Evolutionary conservation across 2,888 invertebrate species (phyloP), one percentile per base, ranked within the genome.

Genomic region (Nipponacmea schrenckii): DNA sequence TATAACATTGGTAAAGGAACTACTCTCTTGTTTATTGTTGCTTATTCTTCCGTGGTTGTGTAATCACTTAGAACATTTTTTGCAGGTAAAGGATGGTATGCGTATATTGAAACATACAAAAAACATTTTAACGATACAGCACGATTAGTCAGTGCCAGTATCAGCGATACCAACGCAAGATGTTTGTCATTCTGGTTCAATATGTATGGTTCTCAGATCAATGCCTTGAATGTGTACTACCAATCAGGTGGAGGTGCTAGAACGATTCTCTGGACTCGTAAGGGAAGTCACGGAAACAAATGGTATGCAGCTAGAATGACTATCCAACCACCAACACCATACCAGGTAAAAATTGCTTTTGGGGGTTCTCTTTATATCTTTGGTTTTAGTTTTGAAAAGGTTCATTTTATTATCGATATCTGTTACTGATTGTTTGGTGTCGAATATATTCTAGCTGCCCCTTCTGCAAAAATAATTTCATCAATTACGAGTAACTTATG

Each of bases 51-150:
- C 7, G 39, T 39, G 8, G 39, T 39, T 39, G 7, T 39, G 39
- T 10, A 10, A 39, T 39, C 3, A 39, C n/a, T n/a, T n/a, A n/a
- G n/a, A 10, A 5, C 10, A 8, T 2, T 39, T 39, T 5, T 39
- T 39, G 39, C 70, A 79, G 78, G 66, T 44, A 56, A 75, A 76
- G 84, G 84, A 44, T 82, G 77, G 74, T 92, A 92, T 79, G 90
- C 91, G 0, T 92, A 87, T 84, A 91, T 92, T 63, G 92, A 92
- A 83, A 90, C 92, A 0, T 89, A 91, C 4, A 86, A 91, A 62
- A 81, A 90, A 74, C 91, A 91, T 0, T 24, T 15, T 24, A 92
- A 92, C 2, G 92, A 92, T 82, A 88, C 89, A 50, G 92, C 92
- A 0, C 86, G 91, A 72, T 87, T 92, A 15, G 70, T 79, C 20